Evolutionary conservation across 2,113 vertebrate species (phyloP).

Genomic region (Oreotrochilus melanogaster): DNA sequence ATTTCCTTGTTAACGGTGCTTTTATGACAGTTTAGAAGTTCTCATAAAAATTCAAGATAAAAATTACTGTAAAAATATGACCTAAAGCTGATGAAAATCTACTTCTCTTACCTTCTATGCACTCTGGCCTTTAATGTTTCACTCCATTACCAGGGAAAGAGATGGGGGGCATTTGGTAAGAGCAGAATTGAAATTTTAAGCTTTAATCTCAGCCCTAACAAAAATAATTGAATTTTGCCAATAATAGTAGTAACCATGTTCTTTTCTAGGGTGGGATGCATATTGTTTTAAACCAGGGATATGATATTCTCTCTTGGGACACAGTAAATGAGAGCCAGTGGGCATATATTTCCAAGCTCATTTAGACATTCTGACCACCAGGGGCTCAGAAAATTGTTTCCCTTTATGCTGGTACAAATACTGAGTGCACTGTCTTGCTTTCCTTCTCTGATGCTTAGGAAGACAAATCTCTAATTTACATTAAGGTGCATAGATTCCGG

Average conservation of each 20-base stretch:
- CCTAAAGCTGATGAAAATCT: neutral
- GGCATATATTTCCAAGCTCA: neutral
- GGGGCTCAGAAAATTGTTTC: accelerated
- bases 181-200: neutral
- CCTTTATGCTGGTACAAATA: neutral
- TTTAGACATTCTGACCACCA: neutral
- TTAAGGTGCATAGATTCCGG: neutral
- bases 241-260: neutral
- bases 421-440: accelerated
- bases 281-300: neutral
- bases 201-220: neutral
- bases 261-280: neutral
- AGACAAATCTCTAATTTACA: neutral
- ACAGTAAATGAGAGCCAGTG: neutral
- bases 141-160: neutral
- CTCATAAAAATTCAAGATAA: neutral
- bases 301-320: accelerated
- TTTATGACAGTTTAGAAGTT: neutral
- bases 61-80: neutral
- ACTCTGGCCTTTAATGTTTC: neutral
- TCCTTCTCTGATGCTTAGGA: neutral
- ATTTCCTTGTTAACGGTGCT: neutral
- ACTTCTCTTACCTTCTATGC: neutral
- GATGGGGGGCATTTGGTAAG: neutral
- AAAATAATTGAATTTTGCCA: neutral